Evolutionary conservation across 2,888 invertebrate genomes (phyloP), one percentile per base, ranked within the genome.

Genomic region (Petrolisthes manimaculis): DNA sequence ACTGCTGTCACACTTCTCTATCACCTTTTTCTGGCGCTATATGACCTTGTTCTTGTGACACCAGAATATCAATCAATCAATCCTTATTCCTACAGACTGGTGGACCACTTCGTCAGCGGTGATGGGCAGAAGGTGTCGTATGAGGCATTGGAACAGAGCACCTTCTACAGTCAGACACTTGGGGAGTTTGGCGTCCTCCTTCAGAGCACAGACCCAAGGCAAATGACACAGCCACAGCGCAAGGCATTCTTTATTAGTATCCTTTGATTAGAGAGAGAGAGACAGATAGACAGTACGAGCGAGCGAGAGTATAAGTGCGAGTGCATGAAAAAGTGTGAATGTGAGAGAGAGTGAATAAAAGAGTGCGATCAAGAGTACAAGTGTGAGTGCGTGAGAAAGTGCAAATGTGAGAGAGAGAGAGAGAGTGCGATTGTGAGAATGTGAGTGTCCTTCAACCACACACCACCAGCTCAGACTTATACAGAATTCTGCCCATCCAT

Each of bases 191-290:
- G 84, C 0, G 24, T 74, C 8, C 61, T 88, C n/a, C 83, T 88
- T n/a, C 77, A 71, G 69, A 54, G 24, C 12, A 77, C 77, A 54
- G 83, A 87, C 71, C 87, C 87, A 12, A 37, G 53, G 8, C 18
- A 67, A 51, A 67, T 87, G 83, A 18, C 77, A 14, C 77, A 51
- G 1, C 12, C 8, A 1, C 79, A 87, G 55, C 69, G 87, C 21
- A 83, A 83, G 83, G 67, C 83, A 3, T 79, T 87, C 71, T 87
- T 87, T 55, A 78, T 87, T 71, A 87, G 87, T 87, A 87, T 87
- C 87, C 87, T 87, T 87, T 83, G 37, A 18, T 14, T 12, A 67
- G 67, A 67, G 67, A 67, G 67, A 67, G 67, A 67, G 67, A 67
- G 37, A 37, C 2, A 67, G 67, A 8, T 6, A 51, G 51, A 51